Conservation (phyloP, 2,888 invertebrate genomes). For the Agapostemon virescens region DNA sequence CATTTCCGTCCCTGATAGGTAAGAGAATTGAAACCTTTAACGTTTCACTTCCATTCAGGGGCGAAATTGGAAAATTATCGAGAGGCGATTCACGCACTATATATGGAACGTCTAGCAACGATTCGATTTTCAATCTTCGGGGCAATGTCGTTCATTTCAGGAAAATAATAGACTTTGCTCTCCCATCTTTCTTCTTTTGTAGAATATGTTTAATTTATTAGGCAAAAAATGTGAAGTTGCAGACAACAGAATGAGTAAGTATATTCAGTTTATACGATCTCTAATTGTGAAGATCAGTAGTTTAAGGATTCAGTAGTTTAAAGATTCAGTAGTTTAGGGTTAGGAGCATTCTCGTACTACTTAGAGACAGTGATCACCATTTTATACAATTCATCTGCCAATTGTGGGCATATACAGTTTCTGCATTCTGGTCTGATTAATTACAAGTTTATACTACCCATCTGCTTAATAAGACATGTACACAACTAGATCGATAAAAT, state of each 20-base stretch:
- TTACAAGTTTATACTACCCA: background rate
- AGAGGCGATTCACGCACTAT: constrained; percentile 21
- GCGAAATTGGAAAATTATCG: constrained; percentile 47
- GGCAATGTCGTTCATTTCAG: constrained; percentile 11
- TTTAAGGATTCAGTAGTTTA: too few species aligned
- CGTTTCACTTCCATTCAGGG: constrained; percentile 23
- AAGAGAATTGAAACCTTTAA: constrained; percentile 28
- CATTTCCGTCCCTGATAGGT: constrained; percentile 21
- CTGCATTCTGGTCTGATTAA: background rate
- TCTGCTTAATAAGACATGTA: background rate
- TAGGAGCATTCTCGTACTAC: too few species aligned
- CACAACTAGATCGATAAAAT: too few species aligned
- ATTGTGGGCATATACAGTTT: too few species aligned
- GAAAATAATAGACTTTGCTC: constrained; percentile 1
- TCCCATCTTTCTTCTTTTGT: background rate
- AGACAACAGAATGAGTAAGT: too few species aligned
- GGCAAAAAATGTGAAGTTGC: too few species aligned
- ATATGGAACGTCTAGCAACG: constrained; percentile 7
- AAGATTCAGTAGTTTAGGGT: too few species aligned
- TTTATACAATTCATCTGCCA: too few species aligned
- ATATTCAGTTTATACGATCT: too few species aligned
- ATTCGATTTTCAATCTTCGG: constrained; percentile 37
- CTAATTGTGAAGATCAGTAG: too few species aligned
- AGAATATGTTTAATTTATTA: too few species aligned
- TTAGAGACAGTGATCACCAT: too few species aligned